Percentiles rank a stretch among this genome's conserved stretches.
Evolutionary conservation across 2,113 vertebrate genomes (phyloP).

Genomic region (Bambusicola thoracicus): DNA sequence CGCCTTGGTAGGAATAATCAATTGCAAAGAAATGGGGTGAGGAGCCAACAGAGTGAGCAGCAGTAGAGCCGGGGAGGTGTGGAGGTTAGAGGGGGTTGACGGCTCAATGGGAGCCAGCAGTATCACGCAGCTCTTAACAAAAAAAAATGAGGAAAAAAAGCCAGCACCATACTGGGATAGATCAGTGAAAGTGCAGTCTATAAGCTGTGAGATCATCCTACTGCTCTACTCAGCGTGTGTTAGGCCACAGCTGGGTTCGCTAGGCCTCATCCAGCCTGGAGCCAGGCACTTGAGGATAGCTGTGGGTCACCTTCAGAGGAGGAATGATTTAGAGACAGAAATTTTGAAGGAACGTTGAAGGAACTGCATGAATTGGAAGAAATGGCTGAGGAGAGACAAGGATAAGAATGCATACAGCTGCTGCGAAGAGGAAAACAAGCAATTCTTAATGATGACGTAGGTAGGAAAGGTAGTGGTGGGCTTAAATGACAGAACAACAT

Average conservation of each 20-base stretch:
- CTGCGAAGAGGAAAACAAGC: neutral
- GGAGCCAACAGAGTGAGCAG: neutral
- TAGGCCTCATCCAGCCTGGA: neutral
- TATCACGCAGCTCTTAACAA: neutral
- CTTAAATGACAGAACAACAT: neutral
- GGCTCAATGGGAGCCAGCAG: neutral
- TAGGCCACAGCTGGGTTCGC: neutral
- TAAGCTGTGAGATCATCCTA: conserved; percentile 22
- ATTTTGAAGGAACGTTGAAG: neutral
- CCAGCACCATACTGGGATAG: neutral
- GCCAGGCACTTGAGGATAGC: neutral
- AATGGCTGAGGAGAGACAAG: neutral
- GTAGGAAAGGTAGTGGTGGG: neutral
- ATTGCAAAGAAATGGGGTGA: neutral
- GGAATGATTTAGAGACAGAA: neutral
- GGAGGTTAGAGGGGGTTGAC: neutral
- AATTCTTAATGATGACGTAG: neutral
- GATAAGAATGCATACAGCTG: neutral
- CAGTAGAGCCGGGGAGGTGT: neutral
- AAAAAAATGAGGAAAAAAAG: neutral
- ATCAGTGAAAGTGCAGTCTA: neutral
- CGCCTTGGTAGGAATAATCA: neutral
- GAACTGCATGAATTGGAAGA: neutral
- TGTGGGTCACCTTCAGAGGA: neutral
- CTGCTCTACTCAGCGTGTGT: neutral